Evolutionary conservation across 1,140 invertebrate genomes (phyloP).

Genomic region (Zaprionus ghesquierei): DNA sequence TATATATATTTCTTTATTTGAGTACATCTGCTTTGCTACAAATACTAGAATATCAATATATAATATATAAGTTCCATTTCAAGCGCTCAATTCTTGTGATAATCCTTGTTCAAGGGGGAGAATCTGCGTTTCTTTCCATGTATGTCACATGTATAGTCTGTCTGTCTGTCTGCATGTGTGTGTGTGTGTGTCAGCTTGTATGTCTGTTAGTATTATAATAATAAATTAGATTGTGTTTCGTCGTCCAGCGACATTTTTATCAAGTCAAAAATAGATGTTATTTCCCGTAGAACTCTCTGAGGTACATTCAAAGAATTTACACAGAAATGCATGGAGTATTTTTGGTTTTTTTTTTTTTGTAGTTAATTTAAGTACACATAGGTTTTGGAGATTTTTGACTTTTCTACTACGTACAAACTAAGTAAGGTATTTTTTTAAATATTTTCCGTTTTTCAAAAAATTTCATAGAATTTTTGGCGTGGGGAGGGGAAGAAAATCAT

Average conservation of each 20-base stretch:
- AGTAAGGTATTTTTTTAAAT: background rate
- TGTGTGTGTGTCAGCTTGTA: constrained; percentile 6
- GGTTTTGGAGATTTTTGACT: constrained; percentile 6
- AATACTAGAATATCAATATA: constrained; percentile 10
- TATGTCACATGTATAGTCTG: background rate
- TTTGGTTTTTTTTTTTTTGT: too few species aligned
- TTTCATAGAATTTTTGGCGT: background rate
- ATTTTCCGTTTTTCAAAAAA: background rate
- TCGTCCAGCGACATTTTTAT: constrained; percentile 77
- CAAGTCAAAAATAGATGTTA: constrained; percentile 34
- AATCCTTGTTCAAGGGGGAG: constrained; percentile 48
- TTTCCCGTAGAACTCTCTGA: background rate
- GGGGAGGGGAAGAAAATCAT: too few species aligned
- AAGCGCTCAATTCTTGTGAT: constrained; percentile 42
- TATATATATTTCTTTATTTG: constrained; percentile 15
- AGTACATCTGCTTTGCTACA: constrained; percentile 38
- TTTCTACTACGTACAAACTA: background rate
- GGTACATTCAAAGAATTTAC: background rate
- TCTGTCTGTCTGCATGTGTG: background rate
- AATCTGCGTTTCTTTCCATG: background rate
- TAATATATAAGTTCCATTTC: constrained; percentile 6
- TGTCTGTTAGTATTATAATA: constrained; percentile 9
- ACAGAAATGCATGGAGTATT: background rate
- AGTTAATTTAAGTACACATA: constrained; percentile 20
- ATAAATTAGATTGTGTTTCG: constrained; percentile 29